A percentile compares a stretch with the other conserved stretches of the same genome.
Evolutionary conservation across 2,888 invertebrate species (phyloP).

Genomic region (Sceliomorpha sp.): DNA sequence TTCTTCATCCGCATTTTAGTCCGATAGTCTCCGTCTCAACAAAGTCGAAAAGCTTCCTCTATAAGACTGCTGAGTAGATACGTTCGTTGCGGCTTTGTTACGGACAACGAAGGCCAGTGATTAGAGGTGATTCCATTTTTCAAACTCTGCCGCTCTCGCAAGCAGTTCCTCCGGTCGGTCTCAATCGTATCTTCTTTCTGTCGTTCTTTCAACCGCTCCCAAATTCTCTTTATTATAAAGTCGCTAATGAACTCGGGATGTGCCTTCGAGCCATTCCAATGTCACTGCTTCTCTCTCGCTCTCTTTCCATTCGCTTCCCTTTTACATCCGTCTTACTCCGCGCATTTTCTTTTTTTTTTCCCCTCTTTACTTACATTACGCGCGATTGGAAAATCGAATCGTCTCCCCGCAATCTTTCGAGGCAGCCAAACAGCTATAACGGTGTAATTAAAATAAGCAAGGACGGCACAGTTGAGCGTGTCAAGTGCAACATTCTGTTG

Average conservation of each 20-base stretch:
- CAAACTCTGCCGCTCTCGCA: conserved; percentile 53
- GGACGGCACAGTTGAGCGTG: conserved; percentile 42
- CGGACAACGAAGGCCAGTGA: conserved; percentile 61
- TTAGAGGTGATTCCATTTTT: conserved; percentile 73
- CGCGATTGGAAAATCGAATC: conserved; percentile 66
- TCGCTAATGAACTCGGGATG: conserved; percentile 73
- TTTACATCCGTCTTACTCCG: no score
- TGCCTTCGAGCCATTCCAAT: conserved; percentile 57
- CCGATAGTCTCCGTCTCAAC: neutral
- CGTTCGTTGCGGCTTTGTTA: conserved; percentile 56
- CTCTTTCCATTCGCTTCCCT: conserved; percentile 35
- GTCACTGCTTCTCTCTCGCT: conserved; percentile 30
- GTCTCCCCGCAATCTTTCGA: conserved; percentile 56
- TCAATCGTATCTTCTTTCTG: conserved; percentile 13
- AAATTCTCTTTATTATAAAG: conserved; percentile 72
- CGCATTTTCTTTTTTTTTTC: conserved; percentile 25
- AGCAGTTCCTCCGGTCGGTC: conserved; percentile 39
- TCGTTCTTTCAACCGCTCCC: conserved; percentile 29
- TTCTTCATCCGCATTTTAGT: neutral
- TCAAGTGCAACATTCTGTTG: conserved; percentile 50
- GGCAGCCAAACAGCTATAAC: conserved; percentile 30
- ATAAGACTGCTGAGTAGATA: conserved; percentile 51
- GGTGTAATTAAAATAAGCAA: conserved; percentile 49
- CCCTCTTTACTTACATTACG: conserved; percentile 39
- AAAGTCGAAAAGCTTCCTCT: conserved; percentile 1